phyloP scores from a whole-genome alignment of 2,797 vertebrate species.

The Hypotaenidia philippensis region DNA sequence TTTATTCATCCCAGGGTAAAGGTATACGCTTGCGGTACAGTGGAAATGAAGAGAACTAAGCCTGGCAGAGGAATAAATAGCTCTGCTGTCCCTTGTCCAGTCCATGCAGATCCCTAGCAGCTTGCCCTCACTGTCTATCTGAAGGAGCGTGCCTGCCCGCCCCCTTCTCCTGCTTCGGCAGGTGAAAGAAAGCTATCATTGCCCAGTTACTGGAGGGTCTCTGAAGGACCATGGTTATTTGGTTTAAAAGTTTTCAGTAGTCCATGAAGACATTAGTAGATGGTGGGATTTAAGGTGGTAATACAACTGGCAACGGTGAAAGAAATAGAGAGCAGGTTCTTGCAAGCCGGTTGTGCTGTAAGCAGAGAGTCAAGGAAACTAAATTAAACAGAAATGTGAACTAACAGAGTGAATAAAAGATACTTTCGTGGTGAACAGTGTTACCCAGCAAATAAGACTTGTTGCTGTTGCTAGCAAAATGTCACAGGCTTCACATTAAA shows the following conservation, averaged over 20 bases:
- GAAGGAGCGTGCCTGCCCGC: accelerated
- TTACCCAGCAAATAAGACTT: neutral
- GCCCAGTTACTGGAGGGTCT: neutral
- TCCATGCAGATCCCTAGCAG: neutral
- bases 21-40: neutral
- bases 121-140: neutral
- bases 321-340: neutral
- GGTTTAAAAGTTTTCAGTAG: neutral
- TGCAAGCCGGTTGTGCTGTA: neutral
- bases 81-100: neutral
- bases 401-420: neutral
- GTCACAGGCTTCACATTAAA: neutral
- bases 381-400: neutral
- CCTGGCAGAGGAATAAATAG: slow-evolving; percentile 48
- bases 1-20: slow-evolving; percentile 67
- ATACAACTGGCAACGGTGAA: accelerated
- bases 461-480: neutral
- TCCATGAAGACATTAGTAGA: neutral
- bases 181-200: neutral
- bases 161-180: neutral
- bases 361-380: neutral
- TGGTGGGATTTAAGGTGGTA: neutral
- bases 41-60: slow-evolving; percentile 14
- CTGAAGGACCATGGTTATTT: neutral
- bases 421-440: neutral